These are phyloP conservation scores for Bombus pyrosoma DNA, from an alignment of 1,140 invertebrate species.

Conservation along the genomic window DNA sequence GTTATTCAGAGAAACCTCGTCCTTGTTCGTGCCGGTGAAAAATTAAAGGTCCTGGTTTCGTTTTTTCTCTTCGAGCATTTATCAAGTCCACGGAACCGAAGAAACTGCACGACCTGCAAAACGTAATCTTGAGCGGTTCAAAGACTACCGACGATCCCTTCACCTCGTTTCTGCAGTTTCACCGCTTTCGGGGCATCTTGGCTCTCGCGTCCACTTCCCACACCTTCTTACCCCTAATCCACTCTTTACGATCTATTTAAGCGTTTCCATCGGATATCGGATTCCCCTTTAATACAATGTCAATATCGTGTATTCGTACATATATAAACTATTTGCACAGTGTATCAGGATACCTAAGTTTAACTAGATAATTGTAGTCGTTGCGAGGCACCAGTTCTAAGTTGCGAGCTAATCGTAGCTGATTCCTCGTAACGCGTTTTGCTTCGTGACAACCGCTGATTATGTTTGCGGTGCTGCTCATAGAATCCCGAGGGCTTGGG, in stretches of 20 bases:
- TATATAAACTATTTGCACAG: no score
- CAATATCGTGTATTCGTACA: no score
- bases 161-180: constrained; percentile 46
- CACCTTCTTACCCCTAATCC: background rate
- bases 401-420: background rate
- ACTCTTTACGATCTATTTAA: constrained; percentile 61
- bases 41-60: constrained; percentile 71
- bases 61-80: constrained; percentile 72
- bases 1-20: constrained; percentile 56
- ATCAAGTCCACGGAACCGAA: constrained; percentile 71
- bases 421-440: constrained; percentile 29
- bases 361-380: background rate
- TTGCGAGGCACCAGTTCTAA: background rate
- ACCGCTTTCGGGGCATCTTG: constrained; percentile 39
- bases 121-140: constrained; percentile 77
- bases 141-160: constrained; percentile 70
- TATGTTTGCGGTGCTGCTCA: constrained; percentile 1
- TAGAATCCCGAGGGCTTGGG: constrained; percentile 20
- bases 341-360: no score
- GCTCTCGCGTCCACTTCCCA: background rate
- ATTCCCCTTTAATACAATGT: no score
- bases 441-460: constrained; percentile 28
- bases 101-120: constrained; percentile 74
- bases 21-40: constrained; percentile 65
- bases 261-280: background rate